Percentiles rank a stretch among this genome's conserved stretches.
Evolutionary conservation across 2,797 vertebrate genomes (phyloP).

Genomic region (Chrysocyon brachyurus): DNA sequence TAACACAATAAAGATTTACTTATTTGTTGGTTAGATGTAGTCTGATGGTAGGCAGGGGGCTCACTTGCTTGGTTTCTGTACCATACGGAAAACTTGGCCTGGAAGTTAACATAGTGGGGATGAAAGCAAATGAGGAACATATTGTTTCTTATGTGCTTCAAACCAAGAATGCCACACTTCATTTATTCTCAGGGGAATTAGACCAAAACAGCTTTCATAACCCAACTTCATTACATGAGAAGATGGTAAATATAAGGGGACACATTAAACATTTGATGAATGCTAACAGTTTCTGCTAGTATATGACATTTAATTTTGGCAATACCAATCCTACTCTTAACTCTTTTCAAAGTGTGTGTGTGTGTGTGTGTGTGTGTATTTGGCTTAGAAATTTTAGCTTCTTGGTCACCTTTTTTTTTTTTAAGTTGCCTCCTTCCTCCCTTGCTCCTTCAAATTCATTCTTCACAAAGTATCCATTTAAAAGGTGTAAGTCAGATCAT

Average conservation of each 20-base stretch:
- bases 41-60: neutral
- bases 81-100: neutral
- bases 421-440: neutral
- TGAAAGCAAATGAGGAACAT: neutral
- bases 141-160: neutral
- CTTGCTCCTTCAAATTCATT: neutral
- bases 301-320: neutral
- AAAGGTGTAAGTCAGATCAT: neutral
- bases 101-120: neutral
- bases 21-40: neutral
- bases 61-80: neutral
- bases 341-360: neutral
- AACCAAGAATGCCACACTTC: neutral
- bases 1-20: neutral
- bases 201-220: neutral
- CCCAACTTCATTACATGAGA: neutral
- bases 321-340: neutral
- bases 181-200: neutral
- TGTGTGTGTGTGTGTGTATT: neutral
- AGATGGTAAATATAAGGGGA: neutral
- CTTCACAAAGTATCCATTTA: neutral
- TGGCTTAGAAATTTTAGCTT: neutral
- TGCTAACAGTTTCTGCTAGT: neutral
- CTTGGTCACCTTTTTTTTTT: neutral
- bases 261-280: neutral